Evolutionary conservation across 2,797 vertebrate species (phyloP).

Genomic region (Artibeus lituratus): DNA sequence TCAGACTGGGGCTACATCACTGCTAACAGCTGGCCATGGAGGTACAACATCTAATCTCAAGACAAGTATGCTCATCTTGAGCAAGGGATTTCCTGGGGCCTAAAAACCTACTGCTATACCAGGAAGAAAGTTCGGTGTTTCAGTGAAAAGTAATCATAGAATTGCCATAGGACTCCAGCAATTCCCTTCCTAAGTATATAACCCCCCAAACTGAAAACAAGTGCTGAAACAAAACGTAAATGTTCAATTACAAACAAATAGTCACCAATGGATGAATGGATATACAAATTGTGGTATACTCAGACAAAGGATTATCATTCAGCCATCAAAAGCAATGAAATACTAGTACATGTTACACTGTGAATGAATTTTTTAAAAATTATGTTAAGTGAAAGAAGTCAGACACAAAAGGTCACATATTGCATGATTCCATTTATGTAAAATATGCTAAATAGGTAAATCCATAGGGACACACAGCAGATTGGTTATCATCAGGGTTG

Average conservation of each 20-base stretch:
- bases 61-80: not conserved
- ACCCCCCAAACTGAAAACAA: not conserved
- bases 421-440: not conserved
- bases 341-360: not conserved
- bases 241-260: not conserved
- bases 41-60: not conserved
- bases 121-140: not conserved
- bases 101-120: not conserved
- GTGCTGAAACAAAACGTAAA: constrained; percentile 3
- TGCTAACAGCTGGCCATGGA: not conserved
- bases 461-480: not conserved
- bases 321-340: not conserved
- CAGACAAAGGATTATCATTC: not conserved
- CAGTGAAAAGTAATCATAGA: not conserved
- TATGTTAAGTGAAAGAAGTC: not conserved
- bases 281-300: not conserved
- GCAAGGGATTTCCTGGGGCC: not conserved
- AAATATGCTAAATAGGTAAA: not conserved
- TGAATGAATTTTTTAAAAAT: not conserved
- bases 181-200: not conserved
- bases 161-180: not conserved
- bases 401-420: not conserved
- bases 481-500: not conserved
- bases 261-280: not conserved
- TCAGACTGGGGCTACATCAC: not conserved